A percentile compares a stretch with the other conserved stretches of the same genome.
phyloP scores from a whole-genome alignment of 2,888 invertebrate species.

The Gymnocheta viridis region DNA sequence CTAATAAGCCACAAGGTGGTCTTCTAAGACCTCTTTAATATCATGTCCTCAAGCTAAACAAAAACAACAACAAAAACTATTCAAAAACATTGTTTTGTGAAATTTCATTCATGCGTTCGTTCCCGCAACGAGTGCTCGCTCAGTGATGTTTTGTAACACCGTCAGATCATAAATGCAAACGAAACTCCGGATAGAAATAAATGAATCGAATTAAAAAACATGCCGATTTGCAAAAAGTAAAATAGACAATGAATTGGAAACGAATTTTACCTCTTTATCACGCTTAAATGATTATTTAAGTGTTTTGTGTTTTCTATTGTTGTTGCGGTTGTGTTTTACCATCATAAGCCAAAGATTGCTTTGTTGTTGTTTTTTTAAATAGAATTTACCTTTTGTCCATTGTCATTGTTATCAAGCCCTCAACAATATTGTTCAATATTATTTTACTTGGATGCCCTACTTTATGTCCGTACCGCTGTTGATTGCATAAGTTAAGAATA shows the following conservation, averaged over 20 bases:
- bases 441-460: slow-evolving; percentile 11
- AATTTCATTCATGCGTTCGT: slow-evolving; percentile 43
- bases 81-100: neutral
- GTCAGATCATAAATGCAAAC: slow-evolving; percentile 29
- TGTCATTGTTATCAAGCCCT: slow-evolving; percentile 41
- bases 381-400: slow-evolving; percentile 39
- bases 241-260: slow-evolving; percentile 55
- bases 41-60: slow-evolving; percentile 64
- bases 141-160: slow-evolving; percentile 30
- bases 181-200: neutral
- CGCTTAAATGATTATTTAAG: slow-evolving; percentile 80
- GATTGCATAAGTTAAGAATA: neutral
- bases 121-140: neutral
- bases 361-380: slow-evolving; percentile 25
- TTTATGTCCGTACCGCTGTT: neutral
- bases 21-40: slow-evolving; percentile 60
- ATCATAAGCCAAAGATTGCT: slow-evolving; percentile 15
- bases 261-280: slow-evolving; percentile 72
- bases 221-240: slow-evolving; percentile 39
- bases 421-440: slow-evolving; percentile 21
- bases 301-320: slow-evolving; percentile 67
- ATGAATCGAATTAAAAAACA: slow-evolving; percentile 31
- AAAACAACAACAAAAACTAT: slow-evolving; percentile 5
- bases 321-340: slow-evolving; percentile 32
- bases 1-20: slow-evolving; percentile 67